Conservation (phyloP, 35 echinoderm and acorn worm species). For the Holothuria glaberrima region DNA sequence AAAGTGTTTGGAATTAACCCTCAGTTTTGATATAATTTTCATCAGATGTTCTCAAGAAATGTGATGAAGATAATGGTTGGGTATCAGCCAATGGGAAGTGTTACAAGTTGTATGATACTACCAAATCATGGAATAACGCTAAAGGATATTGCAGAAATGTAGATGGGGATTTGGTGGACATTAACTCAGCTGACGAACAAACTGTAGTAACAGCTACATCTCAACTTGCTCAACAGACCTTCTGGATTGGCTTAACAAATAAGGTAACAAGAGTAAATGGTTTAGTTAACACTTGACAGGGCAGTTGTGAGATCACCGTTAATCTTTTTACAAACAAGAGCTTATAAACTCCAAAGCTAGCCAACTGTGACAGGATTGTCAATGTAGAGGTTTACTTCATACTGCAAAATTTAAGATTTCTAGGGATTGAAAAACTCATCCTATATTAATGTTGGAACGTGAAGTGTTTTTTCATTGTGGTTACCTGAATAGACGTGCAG, state of each 20-base stretch:
- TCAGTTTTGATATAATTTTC: no score
- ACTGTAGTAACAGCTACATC: not conserved
- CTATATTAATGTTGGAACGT: no score
- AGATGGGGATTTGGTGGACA: slow-evolving; percentile 4
- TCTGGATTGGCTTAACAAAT: slow-evolving; percentile 47
- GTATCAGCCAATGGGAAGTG: slow-evolving; percentile 21
- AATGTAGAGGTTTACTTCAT: no score
- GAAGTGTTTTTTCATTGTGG: no score
- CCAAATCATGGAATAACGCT: not conserved
- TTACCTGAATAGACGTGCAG: no score
- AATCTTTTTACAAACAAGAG: no score
- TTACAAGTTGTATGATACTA: slow-evolving; percentile 7
- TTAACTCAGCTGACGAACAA: slow-evolving; percentile 15
- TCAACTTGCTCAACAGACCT: not conserved
- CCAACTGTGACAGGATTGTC: no score
- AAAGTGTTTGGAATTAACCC: no score
- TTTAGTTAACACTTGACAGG: not conserved
- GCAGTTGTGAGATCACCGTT: no score
- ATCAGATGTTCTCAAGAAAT: slow-evolving; percentile 34
- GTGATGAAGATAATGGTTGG: slow-evolving; percentile 53
- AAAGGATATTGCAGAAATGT: slow-evolving; percentile 26
- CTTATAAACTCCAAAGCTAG: no score
- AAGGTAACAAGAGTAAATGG: slow-evolving; percentile 17
- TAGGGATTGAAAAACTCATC: no score
- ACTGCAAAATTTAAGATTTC: no score